Evolutionary conservation across 2,888 invertebrate genomes (phyloP), one percentile per base, ranked within the genome.

Genomic region (Andrena praecox): DNA sequence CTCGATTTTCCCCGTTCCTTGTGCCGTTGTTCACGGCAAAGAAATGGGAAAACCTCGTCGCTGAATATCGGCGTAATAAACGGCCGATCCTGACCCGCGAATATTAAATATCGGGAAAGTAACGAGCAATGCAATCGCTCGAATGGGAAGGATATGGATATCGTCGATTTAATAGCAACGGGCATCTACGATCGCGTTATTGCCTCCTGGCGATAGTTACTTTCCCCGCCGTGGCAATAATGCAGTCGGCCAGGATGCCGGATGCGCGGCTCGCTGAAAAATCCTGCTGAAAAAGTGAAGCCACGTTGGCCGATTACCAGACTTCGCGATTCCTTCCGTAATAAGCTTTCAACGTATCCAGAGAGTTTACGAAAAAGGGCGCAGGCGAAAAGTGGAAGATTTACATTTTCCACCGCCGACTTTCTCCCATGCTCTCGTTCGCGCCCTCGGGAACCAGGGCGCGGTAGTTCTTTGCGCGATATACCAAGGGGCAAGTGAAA

Each of bases 81-180:
- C 76, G 76, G 29, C 35, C 24, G 42, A 79, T 68, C 66, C 42
- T 29, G 78, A 77, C 52, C 62, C 31, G 60, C 63, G 78, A 74
- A 64, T 80, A 87, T 86, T 77, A 79, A 87, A 71, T 52, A 64
- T 72, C 68, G 64, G 31, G 12, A 56, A 64, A 77, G 66, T 75
- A 78, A 78, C 81, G 80, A 54, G n/a, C 52, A n/a, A 8, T n/a
- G 52, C 69, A 29, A 70, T 78, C 54, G 48, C 73, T 66, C 7
- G 59, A 68, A 71, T 16, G 35, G 16, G 35, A 54, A 31, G 42
- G 50, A 42, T 42, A 60, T 27, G 54, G 50, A 63, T 72, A 80
- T 54, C 56, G 64, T 54, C 33, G 69, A 75, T 72, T 24, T 56
- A 66, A 27, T 52, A 20, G 42, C 27, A 35, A 27, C 52, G 60